Evolutionary conservation across 1,140 invertebrate species (phyloP).

Genomic region (Drosophila arawakana): DNA sequence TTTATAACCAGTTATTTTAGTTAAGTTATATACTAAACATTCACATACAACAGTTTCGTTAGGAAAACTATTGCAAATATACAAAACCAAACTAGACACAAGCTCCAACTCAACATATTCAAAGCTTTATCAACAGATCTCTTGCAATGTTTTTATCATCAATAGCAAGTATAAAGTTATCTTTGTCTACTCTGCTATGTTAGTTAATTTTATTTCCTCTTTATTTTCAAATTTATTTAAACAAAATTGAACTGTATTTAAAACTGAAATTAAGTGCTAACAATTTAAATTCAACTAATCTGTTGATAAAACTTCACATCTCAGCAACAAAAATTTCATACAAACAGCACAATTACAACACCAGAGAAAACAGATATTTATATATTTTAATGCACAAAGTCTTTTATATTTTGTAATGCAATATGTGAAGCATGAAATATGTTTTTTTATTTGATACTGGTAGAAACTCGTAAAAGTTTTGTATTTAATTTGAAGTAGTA

Average conservation of each 20-base stretch:
- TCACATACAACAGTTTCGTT: conserved; percentile 46
- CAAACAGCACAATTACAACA: conserved; percentile 43
- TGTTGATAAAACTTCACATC: conserved; percentile 27
- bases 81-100: conserved; percentile 19
- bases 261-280: too few relatives aligned
- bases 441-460: conserved; percentile 5
- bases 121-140: conserved; percentile 26
- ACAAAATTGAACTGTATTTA: too few relatives aligned
- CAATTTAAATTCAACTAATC: conserved; percentile 10
- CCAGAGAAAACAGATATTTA: conserved; percentile 30
- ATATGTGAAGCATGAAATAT: not conserved
- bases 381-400: conserved; percentile 34
- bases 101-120: not conserved
- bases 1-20: conserved; percentile 14
- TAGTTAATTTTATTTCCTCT: too few relatives aligned
- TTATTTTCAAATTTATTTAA: too few relatives aligned
- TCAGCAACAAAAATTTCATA: conserved; percentile 17
- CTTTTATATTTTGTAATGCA: not conserved
- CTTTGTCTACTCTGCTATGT: not conserved
- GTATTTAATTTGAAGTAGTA: conserved; percentile 48
- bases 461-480: conserved; percentile 9
- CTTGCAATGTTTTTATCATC: too few relatives aligned
- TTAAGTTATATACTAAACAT: conserved; percentile 47
- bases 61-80: conserved; percentile 37
- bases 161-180: too few relatives aligned